Base-by-base conservation (phyloP, 1,140 invertebrate species). In the Dermatophagoides farinae region DNA sequence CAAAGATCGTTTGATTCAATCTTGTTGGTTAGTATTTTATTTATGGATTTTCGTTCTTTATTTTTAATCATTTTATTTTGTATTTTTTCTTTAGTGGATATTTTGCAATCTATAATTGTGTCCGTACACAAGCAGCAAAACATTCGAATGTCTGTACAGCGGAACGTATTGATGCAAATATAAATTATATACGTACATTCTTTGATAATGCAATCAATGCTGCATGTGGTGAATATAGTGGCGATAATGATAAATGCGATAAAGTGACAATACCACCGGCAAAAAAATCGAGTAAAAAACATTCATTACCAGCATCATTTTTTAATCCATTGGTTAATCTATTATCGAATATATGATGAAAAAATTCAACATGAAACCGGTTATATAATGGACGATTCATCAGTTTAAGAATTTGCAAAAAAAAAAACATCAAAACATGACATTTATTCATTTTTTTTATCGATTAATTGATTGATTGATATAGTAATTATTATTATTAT, bases 201-300 rank as follows among this genome's bases (percentile, higher is more conserved):
- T 49, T 31, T 25, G 58, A 47, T 12, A 49, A 47, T 23, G 16
- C 58, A 1, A 20, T 49, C 2, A 60, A 60, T 60, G 18, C 52
- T 2, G 31, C 52, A 11, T 60, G 58, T 41, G 46, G 25, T 23
- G 58, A 60, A 18, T 60, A 60, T 25, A 60, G 16, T 25, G 58
- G 31, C 2, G 31, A 37, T 38, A 49, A 51, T 11, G 58, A 60
- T 16, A 60, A 60, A 52, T 60, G 58, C 46, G 46, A 47, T 23
- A 12, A 12, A 44, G 23, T 55, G 2, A 2, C 2, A 23, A 16
- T 55, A 11, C 14, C n/a, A 31, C 23, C 12, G 25, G 1, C 23
- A 20, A 20, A 20, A 23, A 50, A 50, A 20, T 18, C 11, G 12
- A 55, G 14, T n/a, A 44, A 23, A 40, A 20, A 16, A 11, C 18